phyloP scores from a whole-genome alignment of 92 coral and sea anemone species.

The Muricea muricata region DNA sequence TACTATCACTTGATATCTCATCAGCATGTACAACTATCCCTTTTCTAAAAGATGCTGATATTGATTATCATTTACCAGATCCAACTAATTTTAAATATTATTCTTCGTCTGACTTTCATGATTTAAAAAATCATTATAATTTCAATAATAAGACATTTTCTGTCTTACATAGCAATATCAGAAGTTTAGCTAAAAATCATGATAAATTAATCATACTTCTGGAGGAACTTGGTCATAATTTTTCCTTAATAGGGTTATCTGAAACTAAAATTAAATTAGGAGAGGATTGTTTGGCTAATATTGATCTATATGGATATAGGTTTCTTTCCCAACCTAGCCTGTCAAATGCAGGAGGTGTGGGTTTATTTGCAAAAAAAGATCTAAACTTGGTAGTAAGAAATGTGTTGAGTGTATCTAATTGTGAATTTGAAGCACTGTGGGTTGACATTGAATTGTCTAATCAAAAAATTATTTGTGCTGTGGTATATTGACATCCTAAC shows the following conservation, averaged over 20 bases:
- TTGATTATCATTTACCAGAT: constrained; percentile 51
- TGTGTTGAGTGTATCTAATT: background rate
- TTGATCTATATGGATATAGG: background rate
- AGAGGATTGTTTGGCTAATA: background rate
- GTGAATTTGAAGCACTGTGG: constrained; percentile 13
- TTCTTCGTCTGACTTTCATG: constrained; percentile 56
- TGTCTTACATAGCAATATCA: constrained; percentile 52
- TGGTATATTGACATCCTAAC: background rate
- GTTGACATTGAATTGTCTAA: background rate
- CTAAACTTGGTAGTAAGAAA: background rate
- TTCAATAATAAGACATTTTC: background rate
- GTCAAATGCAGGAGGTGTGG: background rate
- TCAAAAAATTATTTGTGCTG: background rate
- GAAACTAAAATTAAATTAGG: background rate
- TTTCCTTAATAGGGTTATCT: background rate
- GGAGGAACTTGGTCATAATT: background rate
- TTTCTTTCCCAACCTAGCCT: background rate
- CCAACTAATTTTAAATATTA: constrained; percentile 62
- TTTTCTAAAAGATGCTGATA: constrained; percentile 50
- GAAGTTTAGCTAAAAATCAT: background rate
- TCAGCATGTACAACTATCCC: constrained; percentile 53
- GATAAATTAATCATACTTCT: background rate
- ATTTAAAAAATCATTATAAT: constrained; percentile 41
- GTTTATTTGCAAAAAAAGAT: background rate
- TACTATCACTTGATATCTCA: constrained; percentile 56